Evolutionary conservation across 2,113 vertebrate species (phyloP).

Genomic region (Siniperca knerii): DNA sequence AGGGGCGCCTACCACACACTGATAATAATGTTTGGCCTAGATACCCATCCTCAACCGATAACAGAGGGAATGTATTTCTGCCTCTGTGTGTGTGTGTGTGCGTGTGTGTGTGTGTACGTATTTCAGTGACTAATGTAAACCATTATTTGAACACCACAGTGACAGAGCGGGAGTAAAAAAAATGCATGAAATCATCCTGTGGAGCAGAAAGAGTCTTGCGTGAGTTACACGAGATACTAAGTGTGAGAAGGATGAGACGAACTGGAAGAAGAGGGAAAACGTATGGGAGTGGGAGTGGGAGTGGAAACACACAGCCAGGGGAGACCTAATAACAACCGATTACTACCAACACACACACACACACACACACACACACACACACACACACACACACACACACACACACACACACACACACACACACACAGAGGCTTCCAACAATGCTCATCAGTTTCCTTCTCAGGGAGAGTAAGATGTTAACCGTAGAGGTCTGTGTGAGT

Average conservation of each 20-base stretch:
- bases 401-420: constrained; percentile 26
- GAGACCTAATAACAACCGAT: constrained; percentile 64
- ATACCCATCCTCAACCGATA: constrained; percentile 75
- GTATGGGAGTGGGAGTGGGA: constrained; percentile 26
- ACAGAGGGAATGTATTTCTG: constrained; percentile 54
- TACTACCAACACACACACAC: constrained; percentile 31
- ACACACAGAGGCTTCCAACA: constrained; percentile 12
- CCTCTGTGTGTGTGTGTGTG: constrained; percentile 3
- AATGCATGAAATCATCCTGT: constrained; percentile 77
- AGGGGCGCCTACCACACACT: constrained; percentile 65
- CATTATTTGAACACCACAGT: constrained; percentile 64
- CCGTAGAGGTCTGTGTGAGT: constrained; percentile 37
- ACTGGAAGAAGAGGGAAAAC: constrained; percentile 47
- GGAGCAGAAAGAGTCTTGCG: constrained; percentile 74
- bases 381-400: constrained; percentile 30
- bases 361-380: constrained; percentile 29
- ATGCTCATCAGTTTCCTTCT: constrained; percentile 40
- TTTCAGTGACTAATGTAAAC: constrained; percentile 68
- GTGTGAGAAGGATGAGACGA: constrained; percentile 63
- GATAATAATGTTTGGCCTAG: constrained; percentile 81
- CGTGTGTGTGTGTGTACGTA: constrained; percentile 23
- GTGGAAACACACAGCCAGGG: constrained; percentile 48
- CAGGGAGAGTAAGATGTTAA: constrained; percentile 12
- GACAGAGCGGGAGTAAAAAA: constrained; percentile 72
- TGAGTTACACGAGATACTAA: constrained; percentile 68